A percentile compares a stretch with the other conserved stretches of the same genome.
Conservation (phyloP, 2,797 vertebrate species). For the Periparus ater region DNA sequence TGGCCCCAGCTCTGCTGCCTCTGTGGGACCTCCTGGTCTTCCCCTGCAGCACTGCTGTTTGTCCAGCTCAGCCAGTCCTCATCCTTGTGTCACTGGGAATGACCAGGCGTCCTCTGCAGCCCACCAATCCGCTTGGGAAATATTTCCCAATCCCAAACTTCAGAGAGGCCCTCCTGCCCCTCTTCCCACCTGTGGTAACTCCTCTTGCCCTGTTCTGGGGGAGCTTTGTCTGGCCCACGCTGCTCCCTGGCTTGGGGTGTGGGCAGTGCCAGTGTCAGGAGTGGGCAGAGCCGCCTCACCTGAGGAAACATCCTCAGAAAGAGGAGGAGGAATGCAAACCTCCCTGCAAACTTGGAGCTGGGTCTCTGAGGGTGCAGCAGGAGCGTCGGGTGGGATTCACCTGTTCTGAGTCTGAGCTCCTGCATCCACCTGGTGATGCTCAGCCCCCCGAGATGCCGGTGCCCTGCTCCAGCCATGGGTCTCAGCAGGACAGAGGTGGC, state of each 20-base stretch:
- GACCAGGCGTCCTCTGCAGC: accelerated
- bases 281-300: accelerated
- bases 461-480: background rate
- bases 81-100: background rate
- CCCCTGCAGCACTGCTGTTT: background rate
- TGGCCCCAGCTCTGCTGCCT: background rate
- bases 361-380: background rate
- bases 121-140: background rate
- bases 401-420: accelerated
- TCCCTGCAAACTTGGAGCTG: background rate
- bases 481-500: background rate
- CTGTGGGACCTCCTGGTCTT: background rate
- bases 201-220: background rate
- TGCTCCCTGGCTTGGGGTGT: background rate
- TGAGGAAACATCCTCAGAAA: background rate
- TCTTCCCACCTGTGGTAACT: background rate
- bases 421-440: background rate
- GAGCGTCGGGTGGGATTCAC: background rate
- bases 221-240: accelerated
- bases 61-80: background rate
- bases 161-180: background rate
- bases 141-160: background rate
- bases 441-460: background rate
- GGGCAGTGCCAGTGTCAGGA: background rate
- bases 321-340: background rate